phyloP scores from a whole-genome alignment of 2,797 vertebrate genomes.

The Sebastes glaucus region DNA sequence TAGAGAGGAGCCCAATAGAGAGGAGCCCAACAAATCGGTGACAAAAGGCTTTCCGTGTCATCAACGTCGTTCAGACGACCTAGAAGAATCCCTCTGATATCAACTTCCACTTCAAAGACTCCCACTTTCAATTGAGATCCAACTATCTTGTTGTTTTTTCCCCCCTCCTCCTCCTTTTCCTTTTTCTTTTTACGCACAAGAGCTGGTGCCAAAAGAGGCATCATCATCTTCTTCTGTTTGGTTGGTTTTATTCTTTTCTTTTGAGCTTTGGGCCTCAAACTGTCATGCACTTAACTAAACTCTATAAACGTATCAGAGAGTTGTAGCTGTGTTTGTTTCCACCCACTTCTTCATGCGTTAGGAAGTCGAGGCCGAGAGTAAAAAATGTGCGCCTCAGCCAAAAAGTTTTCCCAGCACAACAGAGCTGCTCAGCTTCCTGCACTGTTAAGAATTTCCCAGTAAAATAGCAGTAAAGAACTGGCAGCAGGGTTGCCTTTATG shows the following conservation, averaged over 20 bases:
- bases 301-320: slow-evolving; percentile 83
- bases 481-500: too few species aligned
- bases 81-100: slow-evolving; percentile 95
- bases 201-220: slow-evolving; percentile 90
- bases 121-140: slow-evolving; percentile 94
- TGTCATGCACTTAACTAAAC: slow-evolving; percentile 92
- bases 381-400: not conserved
- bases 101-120: slow-evolving; percentile 90
- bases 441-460: too few species aligned
- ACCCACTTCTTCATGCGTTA: slow-evolving; percentile 53
- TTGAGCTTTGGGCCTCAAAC: slow-evolving; percentile 90
- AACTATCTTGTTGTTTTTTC: slow-evolving; percentile 87
- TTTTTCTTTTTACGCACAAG: slow-evolving; percentile 82
- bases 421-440: not conserved
- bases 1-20: slow-evolving; percentile 92
- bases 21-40: slow-evolving; percentile 92
- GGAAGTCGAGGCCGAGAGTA: slow-evolving; percentile 6
- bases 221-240: slow-evolving; percentile 86
- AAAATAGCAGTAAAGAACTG: too few species aligned
- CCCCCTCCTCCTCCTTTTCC: not conserved
- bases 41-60: slow-evolving; percentile 98
- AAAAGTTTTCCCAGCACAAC: slow-evolving; percentile 27
- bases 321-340: slow-evolving; percentile 48
- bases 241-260: slow-evolving; percentile 87
- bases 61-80: slow-evolving; percentile 97